Conservation (phyloP, 2,888 invertebrate species). For the Tachina lurida region DNA sequence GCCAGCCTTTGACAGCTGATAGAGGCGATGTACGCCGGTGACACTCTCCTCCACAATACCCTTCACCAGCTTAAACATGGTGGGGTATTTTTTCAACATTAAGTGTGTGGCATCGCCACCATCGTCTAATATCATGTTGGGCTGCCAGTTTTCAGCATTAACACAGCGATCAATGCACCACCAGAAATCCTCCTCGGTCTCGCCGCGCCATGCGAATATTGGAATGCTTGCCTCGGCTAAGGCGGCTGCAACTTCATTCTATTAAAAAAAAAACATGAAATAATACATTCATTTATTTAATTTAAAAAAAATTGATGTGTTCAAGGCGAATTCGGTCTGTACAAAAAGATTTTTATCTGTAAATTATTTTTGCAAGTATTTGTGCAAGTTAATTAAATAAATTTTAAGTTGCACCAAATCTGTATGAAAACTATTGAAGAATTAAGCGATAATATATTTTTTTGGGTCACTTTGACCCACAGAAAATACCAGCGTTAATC, state of each 20-base stretch:
- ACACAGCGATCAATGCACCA: slow-evolving; percentile 99
- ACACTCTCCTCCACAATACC: slow-evolving; percentile 99
- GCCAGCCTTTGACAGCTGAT: slow-evolving; percentile 96
- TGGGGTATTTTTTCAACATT: slow-evolving; percentile 97
- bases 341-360: too few species aligned
- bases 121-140: slow-evolving; percentile 98
- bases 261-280: slow-evolving; percentile 70
- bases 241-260: slow-evolving; percentile 98
- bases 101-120: slow-evolving; percentile 98
- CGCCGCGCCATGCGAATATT: slow-evolving; percentile 98
- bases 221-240: slow-evolving; percentile 95
- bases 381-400: too few species aligned
- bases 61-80: slow-evolving; percentile 96
- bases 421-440: too few species aligned
- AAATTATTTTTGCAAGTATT: too few species aligned
- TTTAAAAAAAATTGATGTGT: too few species aligned
- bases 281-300: slow-evolving; percentile 25
- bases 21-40: slow-evolving; percentile 98
- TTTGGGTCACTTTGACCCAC: too few species aligned
- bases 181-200: slow-evolving; percentile 99
- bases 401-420: too few species aligned
- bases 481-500: too few species aligned
- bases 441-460: too few species aligned
- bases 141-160: slow-evolving; percentile 96
- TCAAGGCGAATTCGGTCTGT: too few species aligned